Conservation (phyloP, 1,140 invertebrate species). For the Drosophila neocordata region DNA sequence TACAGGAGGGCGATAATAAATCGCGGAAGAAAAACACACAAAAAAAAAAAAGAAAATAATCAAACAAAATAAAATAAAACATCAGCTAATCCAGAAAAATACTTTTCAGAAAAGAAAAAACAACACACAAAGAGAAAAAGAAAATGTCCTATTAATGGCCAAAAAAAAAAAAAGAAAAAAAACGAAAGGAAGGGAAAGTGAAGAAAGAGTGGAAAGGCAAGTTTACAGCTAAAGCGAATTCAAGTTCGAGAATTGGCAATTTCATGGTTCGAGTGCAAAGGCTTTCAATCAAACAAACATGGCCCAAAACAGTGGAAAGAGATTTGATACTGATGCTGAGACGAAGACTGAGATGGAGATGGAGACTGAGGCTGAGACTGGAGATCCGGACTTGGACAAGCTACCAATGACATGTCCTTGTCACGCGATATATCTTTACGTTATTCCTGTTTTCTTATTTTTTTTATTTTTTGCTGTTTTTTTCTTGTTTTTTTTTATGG, state of each 20-base stretch:
- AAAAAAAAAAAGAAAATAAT: background rate
- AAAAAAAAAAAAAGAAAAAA: too few species aligned
- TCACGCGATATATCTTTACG: conserved; percentile 10
- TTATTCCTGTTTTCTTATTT: conserved; percentile 12
- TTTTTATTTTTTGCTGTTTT: conserved; percentile 55
- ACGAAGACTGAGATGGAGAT: conserved; percentile 4
- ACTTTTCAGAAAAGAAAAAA: background rate
- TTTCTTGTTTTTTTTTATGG: conserved; percentile 72
- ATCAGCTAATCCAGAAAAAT: conserved; percentile 32
- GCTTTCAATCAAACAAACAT: conserved; percentile 51
- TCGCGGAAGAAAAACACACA: background rate
- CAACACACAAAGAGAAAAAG: background rate
- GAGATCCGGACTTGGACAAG: background rate
- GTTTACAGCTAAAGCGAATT: conserved; percentile 73
- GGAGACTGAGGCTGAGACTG: conserved; percentile 1
- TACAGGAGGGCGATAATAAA: conserved; percentile 12
- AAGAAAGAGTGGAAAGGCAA: conserved; percentile 16
- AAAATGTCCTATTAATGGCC: conserved; percentile 44
- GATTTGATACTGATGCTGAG: conserved; percentile 20
- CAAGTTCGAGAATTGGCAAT: conserved; percentile 62
- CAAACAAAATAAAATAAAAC: conserved; percentile 14
- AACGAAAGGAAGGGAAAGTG: background rate
- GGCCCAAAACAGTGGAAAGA: background rate
- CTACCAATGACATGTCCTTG: conserved; percentile 8
- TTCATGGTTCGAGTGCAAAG: conserved; percentile 69